Base-by-base conservation (phyloP, 2,113 vertebrate genomes). In the Meriones unguiculatus region DNA sequence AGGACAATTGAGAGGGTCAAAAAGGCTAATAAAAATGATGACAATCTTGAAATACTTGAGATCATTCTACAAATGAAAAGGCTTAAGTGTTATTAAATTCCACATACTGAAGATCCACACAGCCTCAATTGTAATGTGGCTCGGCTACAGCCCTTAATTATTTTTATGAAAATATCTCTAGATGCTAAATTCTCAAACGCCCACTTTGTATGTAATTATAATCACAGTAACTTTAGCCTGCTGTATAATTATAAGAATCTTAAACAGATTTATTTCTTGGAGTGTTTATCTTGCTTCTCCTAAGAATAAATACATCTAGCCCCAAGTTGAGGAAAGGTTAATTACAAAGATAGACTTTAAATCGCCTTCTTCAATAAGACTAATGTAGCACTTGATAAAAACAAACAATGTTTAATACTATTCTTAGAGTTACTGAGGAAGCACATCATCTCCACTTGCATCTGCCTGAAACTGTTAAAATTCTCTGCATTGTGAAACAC, bases 141-240 rank as follows among this genome's bases (percentile, higher is more conserved):
- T 97, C 91, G 84, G 91, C 95, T 96, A 95, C 46, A 98, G 97
- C 90, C 96, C 95, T 98, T 97, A 98, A 98, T 98, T 98, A 89
- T 96, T 97, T 98, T 98, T 92, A 97, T 98, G 95, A 46, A 89
- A 97, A 97, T 98, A 96, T 96, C 96, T 98, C 96, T 97, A 93
- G 85, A 97, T 98, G 92, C 96, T 97, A 97, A 98, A 98, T 97
- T 98, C 97, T 94, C 93, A 97, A 95, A 98, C 97, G 98, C 94
- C 96, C 96, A 97, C 97, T 97, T 98, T 97, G 70, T 96, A 62
- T 97, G 86, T 98, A 98, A 98, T 98, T 98, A 98, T 97, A 98
- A 98, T 95, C 95, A 95, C 88, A 97, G 97, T 98, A 98, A 98
- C 95, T 96, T 96, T 95, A 97, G 95, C 96, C 96, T 98, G 80